Base-by-base conservation (phyloP, 2,113 vertebrate genomes). In the Cygnus atratus region DNA sequence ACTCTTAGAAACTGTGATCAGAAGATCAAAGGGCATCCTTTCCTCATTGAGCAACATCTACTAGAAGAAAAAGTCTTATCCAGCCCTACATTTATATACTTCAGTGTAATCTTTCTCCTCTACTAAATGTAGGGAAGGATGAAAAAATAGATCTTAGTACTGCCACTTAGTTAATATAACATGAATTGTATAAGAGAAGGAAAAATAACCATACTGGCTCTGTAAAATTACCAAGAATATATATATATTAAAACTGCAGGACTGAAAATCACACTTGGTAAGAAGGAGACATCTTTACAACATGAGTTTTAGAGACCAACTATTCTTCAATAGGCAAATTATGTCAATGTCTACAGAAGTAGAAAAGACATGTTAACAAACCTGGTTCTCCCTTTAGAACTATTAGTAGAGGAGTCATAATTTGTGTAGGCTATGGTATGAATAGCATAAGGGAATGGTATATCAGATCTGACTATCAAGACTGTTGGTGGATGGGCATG, bases 331-430 rank as follows among this genome's bases (percentile, higher is more conserved):
- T 3, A 76, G 48, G 81, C 12, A 57, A 80, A 65, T 72, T 82
- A 59, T 41, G 43, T 65, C 44, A 73, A 63, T 8, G n/a, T n/a
- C 89, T 79, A 50, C 16, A 88, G 31, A 24, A 89, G 11, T 55
- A 86, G 82, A 83, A 93, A 35, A 87, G 39, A 72, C 66, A 18
- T 62, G n/a, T 70, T n/a, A 92, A 88, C 39, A 74, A 93, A 80
- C 28, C 43, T 84, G 26, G 59, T 77, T 90, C 37, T 86, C 58
- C 46, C 80, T 90, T 62, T 79, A 88, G 82, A 50, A 46, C 14
- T 90, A 52, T 48, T 52, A 86, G n/a, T 35, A 65, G 2, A 57
- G 13, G 31, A 94, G 76, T 48, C 5, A 3, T 77, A 92, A 92
- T 85, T 95, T 87, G 63, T 50, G 76, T 74, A 88, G 90, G 43